Conservation (phyloP, 1,140 invertebrate species). For the Drosophila pachea region DNA sequence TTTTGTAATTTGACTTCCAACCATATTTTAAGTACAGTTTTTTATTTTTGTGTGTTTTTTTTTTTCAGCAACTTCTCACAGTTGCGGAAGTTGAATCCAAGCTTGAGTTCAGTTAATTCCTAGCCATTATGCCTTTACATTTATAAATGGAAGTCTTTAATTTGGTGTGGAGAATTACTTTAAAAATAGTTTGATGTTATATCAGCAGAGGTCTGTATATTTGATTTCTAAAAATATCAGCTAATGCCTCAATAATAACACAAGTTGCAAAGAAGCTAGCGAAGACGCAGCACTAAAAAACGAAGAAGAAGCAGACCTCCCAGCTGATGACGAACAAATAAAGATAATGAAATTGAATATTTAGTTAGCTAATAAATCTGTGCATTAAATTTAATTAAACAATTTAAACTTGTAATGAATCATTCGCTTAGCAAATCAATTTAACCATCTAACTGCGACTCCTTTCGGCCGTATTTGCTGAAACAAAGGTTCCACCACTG, state of each 20-base stretch:
- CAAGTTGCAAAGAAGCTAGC: not conserved
- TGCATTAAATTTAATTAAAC: constrained; percentile 37
- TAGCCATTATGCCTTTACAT: constrained; percentile 43
- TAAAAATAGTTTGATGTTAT: constrained; percentile 33
- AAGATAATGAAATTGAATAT: constrained; percentile 37
- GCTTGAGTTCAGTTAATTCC: constrained; percentile 36
- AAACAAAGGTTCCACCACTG: constrained; percentile 9
- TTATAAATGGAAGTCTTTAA: constrained; percentile 45
- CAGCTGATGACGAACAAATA: constrained; percentile 12
- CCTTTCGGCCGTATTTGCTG: not conserved
- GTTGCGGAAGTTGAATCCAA: constrained; percentile 37
- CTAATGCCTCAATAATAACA: constrained; percentile 4
- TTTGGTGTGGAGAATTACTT: constrained; percentile 38
- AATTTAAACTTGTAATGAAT: constrained; percentile 20
- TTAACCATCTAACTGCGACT: constrained; percentile 3
- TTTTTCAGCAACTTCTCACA: constrained; percentile 32
- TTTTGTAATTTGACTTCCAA: constrained; percentile 13
- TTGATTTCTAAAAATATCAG: constrained; percentile 42
- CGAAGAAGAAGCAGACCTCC: too few species aligned
- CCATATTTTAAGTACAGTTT: constrained; percentile 9
- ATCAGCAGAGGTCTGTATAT: constrained; percentile 14
- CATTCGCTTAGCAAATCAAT: constrained; percentile 21
- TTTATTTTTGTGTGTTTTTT: constrained; percentile 4
- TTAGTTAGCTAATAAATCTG: constrained; percentile 36
- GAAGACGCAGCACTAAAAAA: constrained; percentile 3